phyloP scores from a whole-genome alignment of 2,888 invertebrate genomes.

The Heterodera filipjevi region DNA sequence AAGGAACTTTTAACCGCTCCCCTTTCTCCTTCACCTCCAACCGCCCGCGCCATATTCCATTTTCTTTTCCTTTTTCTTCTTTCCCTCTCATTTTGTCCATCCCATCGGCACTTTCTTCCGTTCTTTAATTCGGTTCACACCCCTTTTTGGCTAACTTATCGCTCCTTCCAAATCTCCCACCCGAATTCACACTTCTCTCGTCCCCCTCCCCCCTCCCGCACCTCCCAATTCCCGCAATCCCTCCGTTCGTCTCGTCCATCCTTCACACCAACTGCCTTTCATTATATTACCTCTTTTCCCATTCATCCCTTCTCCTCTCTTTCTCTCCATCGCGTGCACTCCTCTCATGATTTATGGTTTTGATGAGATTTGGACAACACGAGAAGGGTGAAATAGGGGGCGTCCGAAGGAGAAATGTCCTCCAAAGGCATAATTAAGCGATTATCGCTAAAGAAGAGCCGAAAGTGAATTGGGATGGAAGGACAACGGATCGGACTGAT shows the following conservation, averaged over 20 bases:
- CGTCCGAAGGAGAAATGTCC: constrained; percentile 13
- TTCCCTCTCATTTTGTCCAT: neutral
- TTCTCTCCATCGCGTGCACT: constrained; percentile 14
- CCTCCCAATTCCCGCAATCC: neutral
- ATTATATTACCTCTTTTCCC: neutral
- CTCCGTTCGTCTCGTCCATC: neutral
- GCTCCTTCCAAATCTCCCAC: neutral
- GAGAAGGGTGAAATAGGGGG: neutral
- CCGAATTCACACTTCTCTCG: neutral
- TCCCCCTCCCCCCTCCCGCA: neutral
- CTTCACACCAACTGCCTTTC: neutral
- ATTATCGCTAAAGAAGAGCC: constrained; percentile 18
- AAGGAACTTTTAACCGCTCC: no score
- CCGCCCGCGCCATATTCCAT: no score
- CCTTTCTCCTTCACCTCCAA: neutral
- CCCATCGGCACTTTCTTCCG: neutral
- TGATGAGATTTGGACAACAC: constrained; percentile 9
- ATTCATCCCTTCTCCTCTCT: neutral
- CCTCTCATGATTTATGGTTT: constrained; percentile 1
- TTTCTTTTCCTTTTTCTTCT: neutral
- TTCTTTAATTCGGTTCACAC: neutral
- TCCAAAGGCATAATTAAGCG: constrained; percentile 31
- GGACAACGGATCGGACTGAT: no score
- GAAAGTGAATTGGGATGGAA: neutral
- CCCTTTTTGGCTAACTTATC: neutral